Evolutionary conservation across 2,888 invertebrate genomes (phyloP), one percentile per base, ranked within the genome.

Genomic region (Cerceris rybyensis): DNA sequence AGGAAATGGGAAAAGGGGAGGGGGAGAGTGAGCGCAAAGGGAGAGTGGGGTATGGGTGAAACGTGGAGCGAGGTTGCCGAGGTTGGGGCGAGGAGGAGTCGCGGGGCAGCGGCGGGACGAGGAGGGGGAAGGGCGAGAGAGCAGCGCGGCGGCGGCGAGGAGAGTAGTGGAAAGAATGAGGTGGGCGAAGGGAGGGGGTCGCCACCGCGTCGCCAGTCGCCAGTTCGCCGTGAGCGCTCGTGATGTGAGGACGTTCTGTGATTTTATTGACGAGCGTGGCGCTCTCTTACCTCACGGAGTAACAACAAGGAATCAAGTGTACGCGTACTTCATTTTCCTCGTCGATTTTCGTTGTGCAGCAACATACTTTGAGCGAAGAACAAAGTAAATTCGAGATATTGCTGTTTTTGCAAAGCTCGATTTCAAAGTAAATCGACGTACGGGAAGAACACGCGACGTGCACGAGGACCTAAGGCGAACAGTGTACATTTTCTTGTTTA

Each of bases 171-270:
- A 81, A 77, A 80, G 78, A 70, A 70, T 82, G 87, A 84, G 88
- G 83, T 75, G 69, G 77, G 83, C 87, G 70, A 74, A 78, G 73
- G 89, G 88, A 87, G 88, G 89, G 91, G 89, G 89, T 89, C 90
- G 88, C 89, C 91, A 92, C 89, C 91, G 92, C 90, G 91, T 88
- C 89, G 90, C 93, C 91, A 93, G 93, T 93, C 89, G 94, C 91
- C 95, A 95, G 95, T 96, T 94, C 95, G 96, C 95, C 95, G 96
- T 96, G 96, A 96, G 96, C 95, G 96, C 96, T 95, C 95, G 95
- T 93, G 94, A 95, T 94, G 95, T 94, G 94, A 95, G 94, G 94
- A 96, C 95, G 95, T 95, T 95, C 94, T 86, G 88, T 87, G 70
- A 82, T 61, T 55, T 59, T 55, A 64, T 80, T 67, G 59, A 80